Evolutionary conservation across 2,888 invertebrate species (phyloP).

Genomic region (Microdon myrmicae): DNA sequence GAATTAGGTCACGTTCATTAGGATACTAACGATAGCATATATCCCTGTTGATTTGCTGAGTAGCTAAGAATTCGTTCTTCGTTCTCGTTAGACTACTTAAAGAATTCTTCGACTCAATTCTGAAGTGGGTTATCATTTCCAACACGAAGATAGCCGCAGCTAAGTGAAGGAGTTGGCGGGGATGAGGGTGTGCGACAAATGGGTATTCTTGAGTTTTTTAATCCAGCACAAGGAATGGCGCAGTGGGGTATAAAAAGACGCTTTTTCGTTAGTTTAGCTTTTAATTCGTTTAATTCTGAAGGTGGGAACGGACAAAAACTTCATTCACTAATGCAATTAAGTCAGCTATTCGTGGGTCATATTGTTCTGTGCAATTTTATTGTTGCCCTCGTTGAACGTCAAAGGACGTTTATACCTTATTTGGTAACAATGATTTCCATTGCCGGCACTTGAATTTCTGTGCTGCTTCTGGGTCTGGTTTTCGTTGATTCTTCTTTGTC

Average conservation of each 20-base stretch:
- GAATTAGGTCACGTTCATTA: conserved; percentile 42
- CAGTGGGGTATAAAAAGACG: neutral
- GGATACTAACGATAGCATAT: conserved; percentile 13
- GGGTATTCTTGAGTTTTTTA: conserved; percentile 28
- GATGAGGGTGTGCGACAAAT: too few relatives aligned
- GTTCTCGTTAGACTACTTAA: conserved; percentile 1
- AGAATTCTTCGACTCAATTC: conserved; percentile 15
- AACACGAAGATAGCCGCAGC: neutral
- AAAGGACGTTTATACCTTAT: conserved; percentile 6
- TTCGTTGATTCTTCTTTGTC: neutral
- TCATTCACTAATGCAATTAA: conserved; percentile 34
- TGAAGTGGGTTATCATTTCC: conserved; percentile 1
- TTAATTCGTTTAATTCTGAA: too few relatives aligned
- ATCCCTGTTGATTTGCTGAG: conserved; percentile 30
- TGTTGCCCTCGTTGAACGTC: neutral
- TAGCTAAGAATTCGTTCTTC: conserved; percentile 2
- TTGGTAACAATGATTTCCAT: too few relatives aligned
- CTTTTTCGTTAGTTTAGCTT: neutral
- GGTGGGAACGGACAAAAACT: conserved; percentile 10
- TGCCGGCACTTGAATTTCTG: neutral
- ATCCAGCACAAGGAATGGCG: neutral
- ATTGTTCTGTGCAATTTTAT: conserved; percentile 22
- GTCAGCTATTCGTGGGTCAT: conserved; percentile 9
- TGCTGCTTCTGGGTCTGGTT: conserved; percentile 5
- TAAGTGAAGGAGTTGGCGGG: too few relatives aligned